Base-by-base conservation (phyloP, 37 sponge, comb jelly and placozoan species). In the Cladorhizidae sp. region DNA sequence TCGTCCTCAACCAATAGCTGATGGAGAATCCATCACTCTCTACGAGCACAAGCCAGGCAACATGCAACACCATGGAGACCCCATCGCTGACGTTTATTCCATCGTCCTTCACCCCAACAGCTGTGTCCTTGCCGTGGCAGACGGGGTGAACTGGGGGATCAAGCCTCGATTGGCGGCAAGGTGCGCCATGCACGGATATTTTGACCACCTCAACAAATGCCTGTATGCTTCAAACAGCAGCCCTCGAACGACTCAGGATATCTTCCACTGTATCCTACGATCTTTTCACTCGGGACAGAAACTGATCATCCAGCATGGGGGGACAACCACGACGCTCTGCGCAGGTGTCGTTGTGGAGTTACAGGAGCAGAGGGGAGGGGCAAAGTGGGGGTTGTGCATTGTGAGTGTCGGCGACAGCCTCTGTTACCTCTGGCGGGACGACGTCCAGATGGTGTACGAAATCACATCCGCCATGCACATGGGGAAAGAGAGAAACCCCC, bases 11-110 rank as follows among this genome's bases (percentile, higher is more conserved):
- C 52, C 70, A 14, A 29, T 49, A 20, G 88, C 89, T 32, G 87
- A 82, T 36, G 95, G 95, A 0, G 61, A 70, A 0, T 87, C 95
- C 1, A 86, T 91, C 3, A 86, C 95, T 8, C 86, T 94, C 59
- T 94, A 91, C 65, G 95, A 94, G 23, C 77, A 77, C 51, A 81
- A 83, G 21, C 35, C 62, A 0, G 37, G 65, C 0, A 73, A 68
- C 41, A 43, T 63, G 25, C 63, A 84, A 6, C 95, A 85, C 33
- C 67, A 79, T n/a, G 95, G 95, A 0, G 92, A 94, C 59, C 95
- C 95, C 36, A 91, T 94, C 17, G 95, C 95, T 22, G 95, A 94
- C 36, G 95, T 91, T 3, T 94, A 73, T 64, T 85, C 72, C 43
- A 52, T 91, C 25, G 57, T 83, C 3, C 89, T 67, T 38, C 75